phyloP scores from a whole-genome alignment of 2,888 invertebrate species.

The Hydriomena furcata region DNA sequence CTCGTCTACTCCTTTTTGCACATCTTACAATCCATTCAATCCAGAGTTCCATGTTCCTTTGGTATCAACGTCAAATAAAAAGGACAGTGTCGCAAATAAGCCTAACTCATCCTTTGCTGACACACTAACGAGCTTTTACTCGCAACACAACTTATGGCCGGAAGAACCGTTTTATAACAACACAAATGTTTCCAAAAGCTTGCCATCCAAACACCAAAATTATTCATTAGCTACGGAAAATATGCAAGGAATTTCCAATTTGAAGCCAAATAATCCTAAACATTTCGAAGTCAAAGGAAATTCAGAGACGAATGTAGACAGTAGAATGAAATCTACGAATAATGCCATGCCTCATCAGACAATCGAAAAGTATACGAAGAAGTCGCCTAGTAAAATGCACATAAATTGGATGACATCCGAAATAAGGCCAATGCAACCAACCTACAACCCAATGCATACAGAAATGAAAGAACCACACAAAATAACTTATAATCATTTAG shows the following conservation, averaged over 20 bases:
- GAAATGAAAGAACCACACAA: conserved; percentile 63
- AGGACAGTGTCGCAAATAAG: conserved; percentile 59
- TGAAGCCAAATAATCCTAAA: conserved; percentile 55
- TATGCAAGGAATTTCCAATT: conserved; percentile 47
- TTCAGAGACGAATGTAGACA: conserved; percentile 46
- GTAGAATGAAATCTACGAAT: conserved; percentile 53
- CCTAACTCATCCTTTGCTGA: conserved; percentile 64
- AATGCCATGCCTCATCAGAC: conserved; percentile 51
- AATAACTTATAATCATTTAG: conserved; percentile 54
- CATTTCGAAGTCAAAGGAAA: conserved; percentile 61
- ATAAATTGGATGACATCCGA: conserved; percentile 82
- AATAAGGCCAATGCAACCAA: conserved; percentile 68
- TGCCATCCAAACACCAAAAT: conserved; percentile 62
- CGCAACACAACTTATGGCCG: conserved; percentile 73
- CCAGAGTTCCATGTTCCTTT: conserved; percentile 76
- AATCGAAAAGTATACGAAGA: conserved; percentile 71
- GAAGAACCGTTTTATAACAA: conserved; percentile 76
- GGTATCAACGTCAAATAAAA: conserved; percentile 64
- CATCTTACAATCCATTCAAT: conserved; percentile 75
- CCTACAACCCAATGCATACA: conserved; percentile 53
- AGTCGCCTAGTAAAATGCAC: conserved; percentile 75
- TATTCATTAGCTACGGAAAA: conserved; percentile 56
- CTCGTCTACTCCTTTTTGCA: conserved; percentile 58
- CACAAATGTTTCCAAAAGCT: conserved; percentile 58
- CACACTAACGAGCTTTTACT: conserved; percentile 72